These are phyloP conservation scores for Galemys pyrenaicus DNA, from an alignment of 2,113 vertebrate species.

Conservation along the genomic window DNA sequence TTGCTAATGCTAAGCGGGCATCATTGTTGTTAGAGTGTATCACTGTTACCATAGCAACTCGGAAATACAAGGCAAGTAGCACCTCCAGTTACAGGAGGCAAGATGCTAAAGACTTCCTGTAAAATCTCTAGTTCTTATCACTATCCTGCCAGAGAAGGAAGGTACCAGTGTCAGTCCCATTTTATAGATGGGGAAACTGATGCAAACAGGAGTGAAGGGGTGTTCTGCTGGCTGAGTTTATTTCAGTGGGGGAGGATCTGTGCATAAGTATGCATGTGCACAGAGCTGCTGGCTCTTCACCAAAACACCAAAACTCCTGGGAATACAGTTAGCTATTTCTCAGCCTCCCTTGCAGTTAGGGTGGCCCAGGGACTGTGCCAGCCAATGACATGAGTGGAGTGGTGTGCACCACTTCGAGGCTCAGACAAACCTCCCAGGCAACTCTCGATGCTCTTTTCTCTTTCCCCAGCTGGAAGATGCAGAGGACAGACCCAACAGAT, in stretches of 20 bases:
- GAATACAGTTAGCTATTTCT: neutral
- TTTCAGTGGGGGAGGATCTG: neutral
- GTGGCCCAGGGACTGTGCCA: neutral
- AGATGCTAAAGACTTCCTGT: neutral
- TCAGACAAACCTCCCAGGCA: rapidly evolving
- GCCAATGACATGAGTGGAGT: neutral
- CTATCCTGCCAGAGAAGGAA: neutral
- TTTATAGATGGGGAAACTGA: neutral
- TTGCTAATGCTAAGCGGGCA: neutral
- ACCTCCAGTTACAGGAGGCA: neutral
- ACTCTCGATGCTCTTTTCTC: neutral
- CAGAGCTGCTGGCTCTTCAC: neutral
- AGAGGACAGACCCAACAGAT: neutral
- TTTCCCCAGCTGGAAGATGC: neutral
- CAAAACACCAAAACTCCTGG: neutral
- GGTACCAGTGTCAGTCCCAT: neutral
- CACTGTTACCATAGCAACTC: neutral
- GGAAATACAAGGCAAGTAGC: neutral
- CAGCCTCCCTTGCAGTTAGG: neutral
- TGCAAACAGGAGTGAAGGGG: neutral
- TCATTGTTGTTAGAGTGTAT: neutral
- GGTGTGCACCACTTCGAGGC: too few species aligned
- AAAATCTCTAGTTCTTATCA: neutral
- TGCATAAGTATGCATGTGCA: neutral
- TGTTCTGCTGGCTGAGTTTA: neutral